These are phyloP conservation scores for Plebejus anna DNA, from an alignment of 2,888 invertebrate species.

Conservation along the genomic window DNA sequence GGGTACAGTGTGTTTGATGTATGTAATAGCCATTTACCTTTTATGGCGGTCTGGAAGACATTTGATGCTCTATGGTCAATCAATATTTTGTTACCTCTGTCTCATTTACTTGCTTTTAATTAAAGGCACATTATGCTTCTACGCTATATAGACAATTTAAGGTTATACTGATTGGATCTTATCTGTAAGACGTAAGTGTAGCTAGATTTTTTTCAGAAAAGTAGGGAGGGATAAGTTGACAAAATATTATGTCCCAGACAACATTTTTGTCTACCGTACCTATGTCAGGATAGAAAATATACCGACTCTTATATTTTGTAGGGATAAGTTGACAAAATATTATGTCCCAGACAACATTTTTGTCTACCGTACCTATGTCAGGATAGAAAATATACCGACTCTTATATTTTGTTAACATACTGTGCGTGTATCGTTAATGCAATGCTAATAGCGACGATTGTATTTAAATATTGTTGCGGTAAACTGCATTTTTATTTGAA, in stretches of 20 bases:
- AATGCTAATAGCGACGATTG: not conserved
- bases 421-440: not conserved
- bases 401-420: too few relatives aligned
- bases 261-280: not conserved
- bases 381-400: too few relatives aligned
- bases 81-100: not conserved
- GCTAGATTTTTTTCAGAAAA: not conserved
- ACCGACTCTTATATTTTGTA: too few relatives aligned
- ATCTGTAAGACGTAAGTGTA: not conserved
- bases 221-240: too few relatives aligned
- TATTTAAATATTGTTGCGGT: conserved; percentile 9
- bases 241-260: too few relatives aligned
- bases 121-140: not conserved
- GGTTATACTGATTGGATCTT: too few relatives aligned
- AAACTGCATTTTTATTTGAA: not conserved
- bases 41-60: not conserved
- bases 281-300: not conserved
- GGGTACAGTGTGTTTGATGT: conserved; percentile 2
- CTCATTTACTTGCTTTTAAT: not conserved
- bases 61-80: not conserved
- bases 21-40: conserved; percentile 32
- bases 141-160: not conserved
- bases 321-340: too few relatives aligned
- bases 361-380: not conserved
- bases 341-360: too few relatives aligned